Evolutionary conservation across 2,797 vertebrate genomes (phyloP).

Genomic region (Gymnoscopelus microlampas): DNA sequence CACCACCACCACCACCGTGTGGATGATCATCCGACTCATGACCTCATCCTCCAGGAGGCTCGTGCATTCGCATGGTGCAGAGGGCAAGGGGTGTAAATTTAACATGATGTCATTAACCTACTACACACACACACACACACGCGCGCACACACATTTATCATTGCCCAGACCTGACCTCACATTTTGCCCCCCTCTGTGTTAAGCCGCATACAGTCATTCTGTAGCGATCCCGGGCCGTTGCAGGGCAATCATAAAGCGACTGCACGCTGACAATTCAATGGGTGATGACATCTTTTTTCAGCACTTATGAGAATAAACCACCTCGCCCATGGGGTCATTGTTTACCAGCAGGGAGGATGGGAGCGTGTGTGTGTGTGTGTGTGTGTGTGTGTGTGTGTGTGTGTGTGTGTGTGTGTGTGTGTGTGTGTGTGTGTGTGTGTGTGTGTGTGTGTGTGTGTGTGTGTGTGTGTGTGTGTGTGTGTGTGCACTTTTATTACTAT

Average conservation of each 20-base stretch:
- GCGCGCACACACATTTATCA: slow-evolving; percentile 32
- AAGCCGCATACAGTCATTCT: neutral
- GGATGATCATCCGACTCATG: slow-evolving; percentile 72
- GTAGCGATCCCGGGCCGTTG: too few species aligned
- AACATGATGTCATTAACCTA: slow-evolving; percentile 78
- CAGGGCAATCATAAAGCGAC: too few species aligned
- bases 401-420: neutral
- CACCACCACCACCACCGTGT: slow-evolving; percentile 24
- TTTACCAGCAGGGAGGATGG: slow-evolving; percentile 60
- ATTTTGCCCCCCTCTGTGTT: slow-evolving; percentile 34
- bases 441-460: neutral
- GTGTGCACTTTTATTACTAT: too few species aligned
- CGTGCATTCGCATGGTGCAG: slow-evolving; percentile 66
- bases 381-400: neutral
- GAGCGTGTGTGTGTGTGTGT: slow-evolving; percentile 15
- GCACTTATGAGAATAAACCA: slow-evolving; percentile 47
- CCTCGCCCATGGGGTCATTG: slow-evolving; percentile 47
- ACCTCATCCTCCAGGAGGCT: slow-evolving; percentile 79
- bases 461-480: neutral
- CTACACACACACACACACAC: slow-evolving; percentile 41
- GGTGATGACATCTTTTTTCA: slow-evolving; percentile 52
- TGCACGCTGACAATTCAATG: slow-evolving; percentile 17
- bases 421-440: neutral
- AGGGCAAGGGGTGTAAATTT: slow-evolving; percentile 69
- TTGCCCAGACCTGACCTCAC: slow-evolving; percentile 59